Percentiles rank a stretch among this genome's conserved stretches.
Evolutionary conservation across 2,888 invertebrate species (phyloP).

Genomic region (Protula sp.): DNA sequence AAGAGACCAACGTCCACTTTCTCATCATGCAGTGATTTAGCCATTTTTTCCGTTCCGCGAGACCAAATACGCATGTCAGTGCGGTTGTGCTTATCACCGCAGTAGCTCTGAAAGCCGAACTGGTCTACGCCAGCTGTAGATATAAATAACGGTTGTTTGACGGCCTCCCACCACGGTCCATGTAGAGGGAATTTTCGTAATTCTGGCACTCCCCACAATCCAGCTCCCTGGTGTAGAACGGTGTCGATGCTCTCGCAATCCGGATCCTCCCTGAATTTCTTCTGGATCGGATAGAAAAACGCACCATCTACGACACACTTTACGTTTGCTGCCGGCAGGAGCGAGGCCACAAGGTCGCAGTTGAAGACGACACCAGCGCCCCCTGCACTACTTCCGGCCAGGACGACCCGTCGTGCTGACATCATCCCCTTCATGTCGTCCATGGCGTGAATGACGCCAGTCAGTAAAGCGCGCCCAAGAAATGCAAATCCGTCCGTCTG

Average conservation of each 20-base stretch:
- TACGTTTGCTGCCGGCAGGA: neutral
- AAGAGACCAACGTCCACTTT: constrained; percentile 1
- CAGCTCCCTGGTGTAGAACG: constrained; percentile 1
- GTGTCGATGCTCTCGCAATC: constrained; percentile 6
- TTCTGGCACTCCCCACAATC: constrained; percentile 5
- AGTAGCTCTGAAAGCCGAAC: constrained; percentile 10
- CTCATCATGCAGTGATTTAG: neutral
- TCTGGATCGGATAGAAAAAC: constrained; percentile 7
- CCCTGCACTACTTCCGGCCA: constrained; percentile 12
- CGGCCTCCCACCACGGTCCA: constrained; percentile 3
- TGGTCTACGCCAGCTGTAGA: neutral
- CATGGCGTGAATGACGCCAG: constrained; percentile 1
- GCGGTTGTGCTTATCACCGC: neutral
- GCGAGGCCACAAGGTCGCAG: constrained; percentile 3
- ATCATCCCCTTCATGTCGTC: neutral
- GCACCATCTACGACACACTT: constrained; percentile 10
- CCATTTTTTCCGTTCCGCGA: neutral
- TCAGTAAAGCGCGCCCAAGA: neutral
- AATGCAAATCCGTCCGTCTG: constrained; percentile 1
- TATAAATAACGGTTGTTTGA: neutral
- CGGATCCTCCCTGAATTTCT: neutral
- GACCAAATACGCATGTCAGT: constrained; percentile 2
- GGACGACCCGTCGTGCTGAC: neutral
- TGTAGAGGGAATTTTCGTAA: neutral
- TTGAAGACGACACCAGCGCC: constrained; percentile 11